Evolutionary conservation across 1,140 invertebrate genomes (phyloP), one percentile per base, ranked within the genome.

Genomic region (Riptortus pedestris): DNA sequence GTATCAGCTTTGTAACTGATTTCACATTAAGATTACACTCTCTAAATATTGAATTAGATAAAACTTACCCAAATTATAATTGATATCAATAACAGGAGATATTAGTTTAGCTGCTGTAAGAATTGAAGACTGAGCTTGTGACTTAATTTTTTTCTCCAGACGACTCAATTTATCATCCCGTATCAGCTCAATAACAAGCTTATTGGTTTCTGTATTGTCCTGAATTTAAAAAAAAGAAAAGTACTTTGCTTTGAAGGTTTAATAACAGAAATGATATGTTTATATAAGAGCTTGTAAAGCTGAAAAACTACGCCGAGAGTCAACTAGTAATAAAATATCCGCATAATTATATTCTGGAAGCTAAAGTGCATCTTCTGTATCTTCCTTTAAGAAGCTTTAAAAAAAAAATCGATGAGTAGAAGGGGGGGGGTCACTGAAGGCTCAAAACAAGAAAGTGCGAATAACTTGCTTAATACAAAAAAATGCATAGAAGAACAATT

Each of bases 21-120:
- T 7, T 38, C 31, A 38, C 31, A 38, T 14, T n/a, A n/a, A 38
- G 31, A 14, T 14, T 38, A 38, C 5, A 38, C 31, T 81, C 81
- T 67, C 84, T 83, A 73, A 91, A 90, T 38, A 7, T 7, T 7
- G 5, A 38, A 38, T 38, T 51, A 51, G 5, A 9, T 51, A 51
- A 9, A 20, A 51, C 18, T 78, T 83, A 71, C 89, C 91, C 71
- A 81, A 81, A 68, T 85, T 83, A 73, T 91, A 90, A 51, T 82
- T 83, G 59, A 83, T 80, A 70, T 90, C 84, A 67, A 96, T 91
- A 12, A 88, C 82, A 20, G 90, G 89, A 3, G 93, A 88, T 69
- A 96, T 95, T 28, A 96, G 79, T 75, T 95, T 92, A n/a, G 91
- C 90, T 48, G 91, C 88, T 64, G 85, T 90, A 28, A 95, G 80